Percentiles rank a stretch among this genome's conserved stretches.
Conservation (phyloP, 2,113 vertebrate genomes). For the Baryphthengus martii region DNA sequence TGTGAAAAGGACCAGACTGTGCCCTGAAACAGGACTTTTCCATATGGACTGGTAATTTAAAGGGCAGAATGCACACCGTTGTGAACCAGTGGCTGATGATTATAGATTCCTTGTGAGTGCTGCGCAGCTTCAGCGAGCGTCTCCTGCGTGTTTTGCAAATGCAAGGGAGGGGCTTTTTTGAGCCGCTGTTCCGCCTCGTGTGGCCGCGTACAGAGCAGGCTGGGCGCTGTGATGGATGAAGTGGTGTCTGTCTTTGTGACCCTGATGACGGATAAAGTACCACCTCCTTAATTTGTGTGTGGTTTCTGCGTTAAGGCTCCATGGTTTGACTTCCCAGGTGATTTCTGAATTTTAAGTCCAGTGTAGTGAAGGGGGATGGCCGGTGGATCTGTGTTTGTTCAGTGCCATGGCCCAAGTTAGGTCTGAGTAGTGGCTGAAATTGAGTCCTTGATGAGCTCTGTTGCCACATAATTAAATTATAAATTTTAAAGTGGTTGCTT, state of each 20-base stretch:
- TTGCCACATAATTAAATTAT: background rate
- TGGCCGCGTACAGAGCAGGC: background rate
- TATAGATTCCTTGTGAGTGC: background rate
- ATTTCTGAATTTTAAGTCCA: constrained; percentile 4
- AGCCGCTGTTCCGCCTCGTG: background rate
- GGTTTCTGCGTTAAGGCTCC: background rate
- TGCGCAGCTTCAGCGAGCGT: background rate
- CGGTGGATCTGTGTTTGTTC: rapidly evolving
- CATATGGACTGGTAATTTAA: background rate
- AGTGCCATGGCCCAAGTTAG: too few species aligned
- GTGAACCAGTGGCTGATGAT: background rate
- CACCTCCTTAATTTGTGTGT: constrained; percentile 49
- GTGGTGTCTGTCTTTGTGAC: constrained; percentile 47
- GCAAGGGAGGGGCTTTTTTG: background rate
- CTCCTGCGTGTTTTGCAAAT: background rate
- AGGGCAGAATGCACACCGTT: background rate
- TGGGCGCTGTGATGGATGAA: constrained; percentile 41
- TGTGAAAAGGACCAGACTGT: background rate
- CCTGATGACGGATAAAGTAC: constrained; percentile 7
- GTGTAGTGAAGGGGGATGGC: background rate
- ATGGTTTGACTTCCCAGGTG: background rate
- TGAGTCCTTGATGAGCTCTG: background rate
- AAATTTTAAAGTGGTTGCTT: background rate
- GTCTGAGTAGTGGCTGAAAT: background rate
- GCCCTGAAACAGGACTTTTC: background rate